Evolutionary conservation across 2,888 invertebrate genomes (phyloP).

Genomic region (Acanthopleura granulata): DNA sequence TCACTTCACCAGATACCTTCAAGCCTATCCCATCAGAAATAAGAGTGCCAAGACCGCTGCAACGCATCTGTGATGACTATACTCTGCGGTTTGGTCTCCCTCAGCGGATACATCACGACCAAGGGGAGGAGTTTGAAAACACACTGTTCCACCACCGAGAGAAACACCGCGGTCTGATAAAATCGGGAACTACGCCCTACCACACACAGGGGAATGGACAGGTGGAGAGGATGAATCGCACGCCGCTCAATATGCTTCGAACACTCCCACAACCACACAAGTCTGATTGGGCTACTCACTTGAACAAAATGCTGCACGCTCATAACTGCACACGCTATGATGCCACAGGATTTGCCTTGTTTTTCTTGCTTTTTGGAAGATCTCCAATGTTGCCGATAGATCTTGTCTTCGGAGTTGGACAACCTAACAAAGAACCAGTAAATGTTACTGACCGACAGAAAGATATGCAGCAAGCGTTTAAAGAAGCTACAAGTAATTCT

Average conservation of each 20-base stretch:
- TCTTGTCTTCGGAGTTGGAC: constrained; percentile 22
- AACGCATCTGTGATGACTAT: constrained; percentile 23
- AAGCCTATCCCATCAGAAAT: constrained; percentile 27
- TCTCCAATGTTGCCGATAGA: constrained; percentile 25
- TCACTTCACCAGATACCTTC: constrained; percentile 25
- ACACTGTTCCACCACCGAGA: constrained; percentile 9
- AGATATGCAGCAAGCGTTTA: constrained; percentile 24
- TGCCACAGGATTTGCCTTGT: constrained; percentile 25
- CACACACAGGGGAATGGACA: constrained; percentile 28
- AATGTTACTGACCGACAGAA: constrained; percentile 17
- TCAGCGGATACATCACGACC: constrained; percentile 23
- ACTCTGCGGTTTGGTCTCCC: constrained; percentile 23
- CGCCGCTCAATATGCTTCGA: constrained; percentile 22
- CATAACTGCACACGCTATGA: constrained; percentile 26
- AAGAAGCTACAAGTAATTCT: constrained; percentile 13
- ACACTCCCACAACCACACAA: constrained; percentile 21
- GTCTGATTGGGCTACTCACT: constrained; percentile 22
- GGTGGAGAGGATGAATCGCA: constrained; percentile 26
- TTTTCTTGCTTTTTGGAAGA: constrained; percentile 27
- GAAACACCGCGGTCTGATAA: constrained; percentile 13
- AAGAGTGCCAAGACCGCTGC: constrained; percentile 25
- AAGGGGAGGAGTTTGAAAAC: constrained; percentile 25
- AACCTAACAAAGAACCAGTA: background rate
- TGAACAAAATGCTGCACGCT: constrained; percentile 26
- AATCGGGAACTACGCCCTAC: constrained; percentile 26